Evolutionary conservation across 2,888 invertebrate genomes (phyloP), one percentile per base, ranked within the genome.

Genomic region (Hartigia nigra): DNA sequence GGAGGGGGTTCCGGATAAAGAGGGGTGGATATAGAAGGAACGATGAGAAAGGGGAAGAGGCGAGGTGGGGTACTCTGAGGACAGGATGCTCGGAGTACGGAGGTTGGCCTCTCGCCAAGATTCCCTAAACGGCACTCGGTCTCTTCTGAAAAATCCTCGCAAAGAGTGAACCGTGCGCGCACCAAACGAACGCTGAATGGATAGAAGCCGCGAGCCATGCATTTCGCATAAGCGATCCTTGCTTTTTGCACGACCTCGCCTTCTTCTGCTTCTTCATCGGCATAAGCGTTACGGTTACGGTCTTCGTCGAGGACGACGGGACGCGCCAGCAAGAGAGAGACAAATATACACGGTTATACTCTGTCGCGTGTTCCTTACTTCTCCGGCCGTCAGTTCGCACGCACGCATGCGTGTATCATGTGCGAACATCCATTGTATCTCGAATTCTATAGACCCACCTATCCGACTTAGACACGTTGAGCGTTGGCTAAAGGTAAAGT

Each of bases 71-170:
- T 77, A 81, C 77, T 31, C 75, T 1, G 72, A 72, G 32, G 72
- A 32, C 31, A 31, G 72, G 72, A 72, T 23, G 72, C 12, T 32
- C 72, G 72, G 72, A 34, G 32, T 34, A 23, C 31, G 34, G 37
- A 34, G 36, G 34, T 75, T 84, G 84, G 83, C 82, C 78, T 83
- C 78, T 79, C 84, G 87, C 88, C 90, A 91, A 90, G 88, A 90
- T 91, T 90, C 90, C 91, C 90, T 91, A 90, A 90, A 90, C 90
- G 91, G 90, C 83, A 83, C 84, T 87, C 86, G 82, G 76, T 78
- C 76, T 74, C 84, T 87, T 84, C 84, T 87, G 88, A 89, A 89
- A 88, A 88, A 87, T 88, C 87, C 82, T 85, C 85, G 83, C 84
- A 82, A 84, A 85, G 82, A 84, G 32, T 14, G 77, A 81, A 74